Percentiles rank a stretch among this genome's conserved stretches.
phyloP scores from a whole-genome alignment of 2,113 vertebrate genomes.

The Otolemur garnettii region DNA sequence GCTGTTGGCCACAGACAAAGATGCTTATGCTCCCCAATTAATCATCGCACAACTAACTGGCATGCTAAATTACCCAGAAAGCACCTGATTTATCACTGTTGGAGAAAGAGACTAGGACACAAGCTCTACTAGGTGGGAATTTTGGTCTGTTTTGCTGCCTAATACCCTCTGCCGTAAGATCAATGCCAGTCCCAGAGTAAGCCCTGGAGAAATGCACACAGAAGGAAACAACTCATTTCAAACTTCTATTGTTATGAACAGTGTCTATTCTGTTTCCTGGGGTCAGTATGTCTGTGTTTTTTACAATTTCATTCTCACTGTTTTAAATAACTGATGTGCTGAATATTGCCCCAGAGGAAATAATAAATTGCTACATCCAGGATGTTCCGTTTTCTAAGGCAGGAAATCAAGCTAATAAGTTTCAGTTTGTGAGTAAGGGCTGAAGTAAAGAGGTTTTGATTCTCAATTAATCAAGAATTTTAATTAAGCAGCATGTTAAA shows the following conservation, averaged over 20 bases:
- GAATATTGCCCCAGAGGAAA: background rate
- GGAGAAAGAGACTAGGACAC: background rate
- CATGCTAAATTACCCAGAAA: background rate
- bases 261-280: background rate
- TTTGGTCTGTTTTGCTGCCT: background rate
- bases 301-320: background rate
- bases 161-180: background rate
- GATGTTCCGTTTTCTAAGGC: background rate
- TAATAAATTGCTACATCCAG: background rate
- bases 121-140: background rate
- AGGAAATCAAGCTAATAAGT: background rate
- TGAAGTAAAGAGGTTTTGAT: background rate
- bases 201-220: background rate
- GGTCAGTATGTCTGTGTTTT: background rate
- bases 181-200: background rate
- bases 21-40: background rate
- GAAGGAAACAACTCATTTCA: background rate
- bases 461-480: constrained; percentile 26
- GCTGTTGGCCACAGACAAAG: background rate
- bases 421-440: constrained; percentile 11
- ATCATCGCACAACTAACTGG: background rate
- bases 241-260: background rate
- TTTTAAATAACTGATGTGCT: background rate
- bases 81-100: background rate
- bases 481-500: background rate